Evolutionary conservation across 1,140 invertebrate species (phyloP).

Genomic region (Zaprionus ornatus): DNA sequence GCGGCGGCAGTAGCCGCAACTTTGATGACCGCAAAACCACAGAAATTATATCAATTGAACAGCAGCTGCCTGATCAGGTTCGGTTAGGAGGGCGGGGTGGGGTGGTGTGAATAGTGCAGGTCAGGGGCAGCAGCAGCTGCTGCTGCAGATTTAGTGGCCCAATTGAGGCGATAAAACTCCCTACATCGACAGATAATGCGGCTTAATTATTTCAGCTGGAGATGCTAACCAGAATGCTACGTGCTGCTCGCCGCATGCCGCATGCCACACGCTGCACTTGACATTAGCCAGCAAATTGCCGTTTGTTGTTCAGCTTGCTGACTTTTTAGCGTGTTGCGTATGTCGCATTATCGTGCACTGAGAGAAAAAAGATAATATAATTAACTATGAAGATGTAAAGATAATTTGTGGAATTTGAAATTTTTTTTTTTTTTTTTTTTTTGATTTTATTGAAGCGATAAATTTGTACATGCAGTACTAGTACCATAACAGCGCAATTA

Average conservation of each 20-base stretch:
- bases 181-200: constrained; percentile 12
- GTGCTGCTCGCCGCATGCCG: constrained; percentile 16
- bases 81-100: neutral
- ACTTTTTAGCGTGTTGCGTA: neutral
- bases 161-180: constrained; percentile 10
- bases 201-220: constrained; percentile 24
- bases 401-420: too few species aligned
- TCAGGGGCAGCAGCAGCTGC: neutral
- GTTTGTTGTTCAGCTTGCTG: constrained; percentile 4
- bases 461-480: too few species aligned
- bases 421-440: too few species aligned
- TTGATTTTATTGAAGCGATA: too few species aligned
- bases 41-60: constrained; percentile 36
- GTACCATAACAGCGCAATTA: too few species aligned
- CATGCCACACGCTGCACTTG: constrained; percentile 25
- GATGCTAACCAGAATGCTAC: constrained; percentile 15
- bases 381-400: neutral
- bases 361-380: neutral
- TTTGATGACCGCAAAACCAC: constrained; percentile 26
- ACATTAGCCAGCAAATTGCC: constrained; percentile 28
- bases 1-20: constrained; percentile 1
- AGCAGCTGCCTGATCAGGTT: too few species aligned
- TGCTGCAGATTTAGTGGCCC: constrained; percentile 11
- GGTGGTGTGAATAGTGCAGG: neutral
- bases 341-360: neutral